Evolutionary conservation across 1,140 invertebrate genomes (phyloP).

Genomic region (Micrasema longulum): DNA sequence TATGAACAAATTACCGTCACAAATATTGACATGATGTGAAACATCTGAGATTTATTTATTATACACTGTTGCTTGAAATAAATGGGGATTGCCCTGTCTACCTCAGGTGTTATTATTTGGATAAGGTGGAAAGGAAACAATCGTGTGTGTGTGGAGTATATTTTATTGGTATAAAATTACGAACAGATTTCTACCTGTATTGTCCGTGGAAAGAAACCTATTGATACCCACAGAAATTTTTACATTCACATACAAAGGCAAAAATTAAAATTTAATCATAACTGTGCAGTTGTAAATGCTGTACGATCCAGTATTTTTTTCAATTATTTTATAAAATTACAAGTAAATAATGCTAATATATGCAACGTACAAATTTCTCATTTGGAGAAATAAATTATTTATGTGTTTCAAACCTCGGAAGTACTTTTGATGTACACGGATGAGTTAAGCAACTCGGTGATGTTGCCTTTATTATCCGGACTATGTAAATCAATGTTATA

Average conservation of each 20-base stretch:
- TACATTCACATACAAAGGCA: slow-evolving; percentile 34
- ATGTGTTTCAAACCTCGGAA: slow-evolving; percentile 6
- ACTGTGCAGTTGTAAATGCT: slow-evolving; percentile 19
- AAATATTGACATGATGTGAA: slow-evolving; percentile 3
- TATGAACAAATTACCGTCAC: slow-evolving; percentile 29
- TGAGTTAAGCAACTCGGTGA: background rate
- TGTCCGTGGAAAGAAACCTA: slow-evolving; percentile 27
- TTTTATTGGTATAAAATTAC: slow-evolving; percentile 53
- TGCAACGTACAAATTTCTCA: slow-evolving; percentile 22
- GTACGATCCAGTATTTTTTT: slow-evolving; percentile 21
- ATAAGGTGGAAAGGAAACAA: background rate
- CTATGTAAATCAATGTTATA: slow-evolving; percentile 8
- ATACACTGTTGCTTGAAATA: slow-evolving; percentile 23
- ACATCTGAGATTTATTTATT: slow-evolving; percentile 2
- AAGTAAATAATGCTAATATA: slow-evolving; percentile 36
- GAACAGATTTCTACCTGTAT: slow-evolving; percentile 27
- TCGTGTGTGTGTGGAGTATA: slow-evolving; percentile 26
- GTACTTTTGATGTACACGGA: slow-evolving; percentile 7
- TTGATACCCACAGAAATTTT: slow-evolving; percentile 18
- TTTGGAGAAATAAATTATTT: slow-evolving; percentile 19
- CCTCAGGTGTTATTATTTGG: background rate
- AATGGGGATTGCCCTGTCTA: background rate
- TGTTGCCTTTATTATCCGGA: background rate
- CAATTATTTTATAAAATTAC: slow-evolving; percentile 33
- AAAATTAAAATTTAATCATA: slow-evolving; percentile 21